A percentile compares a stretch with the other conserved stretches of the same genome.
phyloP scores from a whole-genome alignment of 2,113 vertebrate genomes.

The Callochromis pleurospilus region DNA sequence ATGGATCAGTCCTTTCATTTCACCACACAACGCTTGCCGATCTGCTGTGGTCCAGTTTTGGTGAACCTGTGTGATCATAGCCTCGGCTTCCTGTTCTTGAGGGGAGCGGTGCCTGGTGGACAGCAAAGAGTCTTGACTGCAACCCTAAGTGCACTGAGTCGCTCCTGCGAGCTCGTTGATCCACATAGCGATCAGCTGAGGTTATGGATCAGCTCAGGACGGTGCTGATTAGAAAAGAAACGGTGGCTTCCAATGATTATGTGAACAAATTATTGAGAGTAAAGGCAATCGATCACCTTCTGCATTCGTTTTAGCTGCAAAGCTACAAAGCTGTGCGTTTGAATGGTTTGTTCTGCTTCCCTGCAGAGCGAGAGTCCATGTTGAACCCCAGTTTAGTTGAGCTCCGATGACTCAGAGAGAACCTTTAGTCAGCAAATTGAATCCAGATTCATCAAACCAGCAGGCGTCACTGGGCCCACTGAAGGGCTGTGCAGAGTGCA shows the following conservation, averaged over 20 bases:
- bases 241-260: background rate
- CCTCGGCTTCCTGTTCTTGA: background rate
- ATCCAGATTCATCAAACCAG: background rate
- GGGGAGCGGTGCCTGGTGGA: background rate
- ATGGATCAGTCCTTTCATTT: background rate
- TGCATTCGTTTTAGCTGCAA: background rate
- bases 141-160: accelerated
- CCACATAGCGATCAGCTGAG: background rate
- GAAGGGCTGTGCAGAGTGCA: background rate
- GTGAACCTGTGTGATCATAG: background rate
- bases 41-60: background rate
- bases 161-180: background rate
- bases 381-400: accelerated
- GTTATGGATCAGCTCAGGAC: background rate
- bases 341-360: accelerated
- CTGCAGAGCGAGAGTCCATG: background rate
- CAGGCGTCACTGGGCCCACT: background rate
- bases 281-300: accelerated
- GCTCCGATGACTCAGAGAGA: background rate
- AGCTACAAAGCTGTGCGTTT: background rate
- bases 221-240: background rate
- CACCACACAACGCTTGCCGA: too few relatives aligned
- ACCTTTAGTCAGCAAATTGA: background rate
- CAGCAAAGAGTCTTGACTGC: background rate
- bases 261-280: background rate